Percentiles rank a stretch among this genome's conserved stretches.
Conservation (phyloP, 1,140 invertebrate genomes). For the Lasioglossum albipes region DNA sequence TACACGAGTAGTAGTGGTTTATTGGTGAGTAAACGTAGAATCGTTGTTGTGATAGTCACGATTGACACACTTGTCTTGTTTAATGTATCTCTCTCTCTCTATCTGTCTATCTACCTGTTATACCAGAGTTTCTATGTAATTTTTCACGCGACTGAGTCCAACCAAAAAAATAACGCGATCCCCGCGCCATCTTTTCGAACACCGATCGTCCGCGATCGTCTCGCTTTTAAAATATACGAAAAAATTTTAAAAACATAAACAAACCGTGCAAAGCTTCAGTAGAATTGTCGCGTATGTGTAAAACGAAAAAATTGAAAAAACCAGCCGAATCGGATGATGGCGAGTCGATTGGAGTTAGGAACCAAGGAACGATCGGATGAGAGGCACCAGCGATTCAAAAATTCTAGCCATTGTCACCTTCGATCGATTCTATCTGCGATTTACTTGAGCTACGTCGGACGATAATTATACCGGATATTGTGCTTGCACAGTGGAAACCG, state of each 20-base stretch:
- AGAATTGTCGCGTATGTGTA: slow-evolving; percentile 49
- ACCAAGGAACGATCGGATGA: slow-evolving; percentile 16
- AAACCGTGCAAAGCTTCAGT: slow-evolving; percentile 43
- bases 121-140: slow-evolving; percentile 7
- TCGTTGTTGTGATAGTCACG: slow-evolving; percentile 30
- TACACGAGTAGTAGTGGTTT: slow-evolving; percentile 17
- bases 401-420: not conserved
- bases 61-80: slow-evolving; percentile 24
- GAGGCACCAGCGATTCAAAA: slow-evolving; percentile 19
- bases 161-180: not conserved
- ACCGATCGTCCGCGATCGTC: slow-evolving; percentile 42
- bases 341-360: slow-evolving; percentile 6
- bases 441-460: not conserved
- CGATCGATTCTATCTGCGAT: not conserved
- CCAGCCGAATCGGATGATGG: slow-evolving; percentile 39
- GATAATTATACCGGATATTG: not conserved
- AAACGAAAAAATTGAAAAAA: slow-evolving; percentile 1
- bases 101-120: slow-evolving; percentile 13
- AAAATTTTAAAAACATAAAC: not conserved
- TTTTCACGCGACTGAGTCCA: not conserved
- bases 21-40: slow-evolving; percentile 26
- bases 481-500: not conserved
- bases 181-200: not conserved
- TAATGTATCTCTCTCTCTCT: not conserved
- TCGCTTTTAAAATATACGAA: slow-evolving; percentile 32